Evolutionary conservation across 2,113 vertebrate species (phyloP), one percentile per base, ranked within the genome.

Genomic region (Candoia aspera): DNA sequence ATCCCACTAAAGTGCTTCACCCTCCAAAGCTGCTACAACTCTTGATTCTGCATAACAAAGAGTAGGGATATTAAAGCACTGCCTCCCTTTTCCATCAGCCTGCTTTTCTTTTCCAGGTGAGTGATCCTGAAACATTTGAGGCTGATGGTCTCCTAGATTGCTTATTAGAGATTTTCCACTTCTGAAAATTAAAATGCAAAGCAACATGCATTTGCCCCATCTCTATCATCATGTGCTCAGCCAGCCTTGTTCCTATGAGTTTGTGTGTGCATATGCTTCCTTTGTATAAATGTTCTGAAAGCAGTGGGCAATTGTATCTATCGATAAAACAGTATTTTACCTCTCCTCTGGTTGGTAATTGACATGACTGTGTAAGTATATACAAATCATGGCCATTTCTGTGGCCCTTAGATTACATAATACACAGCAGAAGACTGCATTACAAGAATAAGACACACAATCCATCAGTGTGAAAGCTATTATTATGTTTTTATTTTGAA

Each of bases 401-500:
- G 42, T 49, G 29, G 17, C 26, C 26, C 29, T 62, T 86, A 58
- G 17, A 49, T 60, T 37, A 6, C 2, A 91, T 46, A 24, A 26
- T 87, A 19, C 73, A 26, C 9, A 57, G 10, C 84, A 57, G 12
- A 46, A 11, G 26, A 42, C 5, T 42, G 33, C n/a, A 91, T 12
- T 73, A 55, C 42, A 62, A 64, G n/a, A 55, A 55, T 37, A 17
- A 55, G 57, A 49, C 2, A 24, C 8, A 49, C 8, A 46, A 57
- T 19, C 33, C 19, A 91, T 21, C 19, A 29, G 57, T 79, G 58
- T 91, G 73, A 91, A 87, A 46, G 37, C 37, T 57, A 55, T 84
- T 90, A 58, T 59, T 90, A 90, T 90, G 33, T 54, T 54, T 68
- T 91, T 68, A 86, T 55, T 87, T 68, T 87, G 49, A 26, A 42